Evolutionary conservation across 2,888 invertebrate genomes (phyloP), one percentile per base, ranked within the genome.

Genomic region (Tromatobia lineatoria): DNA sequence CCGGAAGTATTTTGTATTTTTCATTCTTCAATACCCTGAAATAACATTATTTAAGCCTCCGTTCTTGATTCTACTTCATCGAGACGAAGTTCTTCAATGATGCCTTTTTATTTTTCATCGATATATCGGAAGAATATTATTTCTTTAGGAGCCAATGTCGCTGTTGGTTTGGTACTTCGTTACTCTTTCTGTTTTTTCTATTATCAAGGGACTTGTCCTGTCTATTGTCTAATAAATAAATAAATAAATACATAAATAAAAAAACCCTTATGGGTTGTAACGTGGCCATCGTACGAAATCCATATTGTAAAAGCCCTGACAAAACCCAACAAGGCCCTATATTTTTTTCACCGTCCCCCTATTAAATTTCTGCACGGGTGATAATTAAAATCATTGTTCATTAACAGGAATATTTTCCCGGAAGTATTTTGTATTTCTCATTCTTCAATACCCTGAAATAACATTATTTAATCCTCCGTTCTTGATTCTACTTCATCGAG

Each of bases 121-220:
- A 29, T 13, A 45, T 13, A 34, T 18, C 25, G 7, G 6, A 47
- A 29, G 18, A 20, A 47, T 20, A 70, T 52, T 42, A 23, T 42
- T 71, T 1, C n/a, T 57, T 45, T 29, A 8, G 38, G 4, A 10
- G 2, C 29, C 23, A 10, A 50, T 10, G 20, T 64, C 47, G 7
- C 61, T 61, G 74, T 47, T 6, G 20, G 50, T 74, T 34, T 34
- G n/a, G 29, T 74, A 45, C 34, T 29, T 74, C 74, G 74, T 52
- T 59, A 74, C 47, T 50, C 18, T 50, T 29, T 7, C n/a, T 50
- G 50, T 8, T 52, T 75, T 67, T 73, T 80, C 45, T 54, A n/a
- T n/a, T n/a, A n/a, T n/a, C n/a, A n/a, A n/a, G n/a, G n/a, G n/a
- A n/a, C n/a, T n/a, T n/a, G n/a, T n/a, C n/a, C n/a, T n/a, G n/a